Evolutionary conservation across 2,113 vertebrate species (phyloP).

Genomic region (Cynocephalus volans): DNA sequence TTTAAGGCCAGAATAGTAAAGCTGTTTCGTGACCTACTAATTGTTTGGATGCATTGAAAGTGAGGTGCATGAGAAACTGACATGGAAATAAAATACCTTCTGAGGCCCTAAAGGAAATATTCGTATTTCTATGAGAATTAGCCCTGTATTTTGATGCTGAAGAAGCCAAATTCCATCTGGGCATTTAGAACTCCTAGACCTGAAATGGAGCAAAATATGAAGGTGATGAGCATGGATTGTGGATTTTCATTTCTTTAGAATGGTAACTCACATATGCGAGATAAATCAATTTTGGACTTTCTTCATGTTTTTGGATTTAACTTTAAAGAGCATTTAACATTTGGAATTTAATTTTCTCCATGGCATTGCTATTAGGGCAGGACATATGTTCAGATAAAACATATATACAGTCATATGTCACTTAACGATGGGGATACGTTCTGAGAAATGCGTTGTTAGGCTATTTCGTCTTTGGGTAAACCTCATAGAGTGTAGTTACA

Average conservation of each 20-base stretch:
- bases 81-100: background rate
- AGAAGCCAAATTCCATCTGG: background rate
- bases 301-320: background rate
- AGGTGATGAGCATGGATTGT: background rate
- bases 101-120: background rate
- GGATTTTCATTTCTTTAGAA: background rate
- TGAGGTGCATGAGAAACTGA: background rate
- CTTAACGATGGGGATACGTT: too few relatives aligned
- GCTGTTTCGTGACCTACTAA: background rate
- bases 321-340: conserved; percentile 7
- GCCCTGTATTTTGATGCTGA: background rate
- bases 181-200: background rate
- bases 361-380: background rate
- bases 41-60: background rate
- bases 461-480: too few relatives aligned
- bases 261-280: background rate
- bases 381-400: background rate
- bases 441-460: too few relatives aligned
- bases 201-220: background rate
- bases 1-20: background rate
- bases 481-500: too few relatives aligned
- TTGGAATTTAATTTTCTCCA: conserved; percentile 39
- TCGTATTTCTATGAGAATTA: background rate
- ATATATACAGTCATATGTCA: background rate
- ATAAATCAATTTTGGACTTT: background rate